Base-by-base conservation (phyloP, 2,888 invertebrate species). In the Polylopha cassiicola region DNA sequence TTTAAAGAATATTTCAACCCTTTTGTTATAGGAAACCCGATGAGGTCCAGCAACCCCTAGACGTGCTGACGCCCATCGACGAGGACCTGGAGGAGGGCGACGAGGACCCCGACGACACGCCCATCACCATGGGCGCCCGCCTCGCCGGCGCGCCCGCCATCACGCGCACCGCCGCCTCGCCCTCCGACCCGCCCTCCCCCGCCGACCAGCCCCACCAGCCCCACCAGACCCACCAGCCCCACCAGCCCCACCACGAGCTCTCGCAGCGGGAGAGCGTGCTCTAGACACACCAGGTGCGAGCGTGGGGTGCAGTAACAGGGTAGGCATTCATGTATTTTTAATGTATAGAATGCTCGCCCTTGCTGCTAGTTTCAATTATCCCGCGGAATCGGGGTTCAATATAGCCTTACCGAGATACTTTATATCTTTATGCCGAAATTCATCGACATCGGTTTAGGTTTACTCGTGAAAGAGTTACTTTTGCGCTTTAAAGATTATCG, bases 51-150 rank as follows among this genome's bases (percentile, higher is more conserved):
- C 89, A 89, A 34, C 88, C 89, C 32, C 71, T 87, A 46, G 94
- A 94, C 69, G 90, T 90, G 4, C 85, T 95, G 28, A 92, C 93
- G 3, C 94, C 94, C 8, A 95, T 95, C 48, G 94, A 95, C 68
- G 93, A 93, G 69, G 91, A 91, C 54, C 37, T 84, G 0, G 92
- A 92, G 55, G 92, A 91, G 54, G 88, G 88, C 4, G 89, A 89
- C 8, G 94, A 93, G 42, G 93, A 93, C 66, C 89, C 89, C 0
- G 89, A 89, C 48, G 89, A 89, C 55, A 88, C 88, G 13, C 91
- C 91, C 31, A 91, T 92, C 55, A 91, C 91, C 1, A 92, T 92
- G 85, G 88, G 88, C 0, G 70, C 74, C 10, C 63, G 53, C 0
- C 45, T 70, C 0, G 60, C 68, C 1, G 47, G 57, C 1, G 49